Conservation (phyloP, 2,888 invertebrate species). For the Synergus japonicus region DNA sequence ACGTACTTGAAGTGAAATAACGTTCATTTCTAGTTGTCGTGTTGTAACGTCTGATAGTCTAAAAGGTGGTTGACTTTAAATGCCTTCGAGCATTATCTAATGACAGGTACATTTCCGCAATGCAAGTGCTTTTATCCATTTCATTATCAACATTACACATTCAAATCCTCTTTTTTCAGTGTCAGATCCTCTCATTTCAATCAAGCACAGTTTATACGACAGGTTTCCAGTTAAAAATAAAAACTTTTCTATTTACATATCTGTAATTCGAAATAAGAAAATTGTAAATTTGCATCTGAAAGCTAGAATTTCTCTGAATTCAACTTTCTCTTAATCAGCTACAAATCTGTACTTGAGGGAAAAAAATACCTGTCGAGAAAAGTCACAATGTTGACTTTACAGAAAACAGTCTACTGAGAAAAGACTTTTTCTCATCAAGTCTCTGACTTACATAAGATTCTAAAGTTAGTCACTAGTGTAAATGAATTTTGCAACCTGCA, state of each 20-base stretch:
- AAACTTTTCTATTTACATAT: no score
- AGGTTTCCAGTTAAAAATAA: no score
- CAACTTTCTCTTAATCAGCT: not conserved
- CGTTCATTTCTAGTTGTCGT: not conserved
- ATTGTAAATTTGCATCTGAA: not conserved
- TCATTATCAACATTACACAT: not conserved
- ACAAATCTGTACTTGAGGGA: not conserved
- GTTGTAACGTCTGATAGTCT: not conserved
- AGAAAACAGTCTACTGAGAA: slow-evolving; percentile 4
- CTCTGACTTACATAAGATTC: not conserved
- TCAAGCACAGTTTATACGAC: no score
- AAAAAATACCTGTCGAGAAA: not conserved
- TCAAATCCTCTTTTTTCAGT: not conserved
- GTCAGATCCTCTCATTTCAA: no score
- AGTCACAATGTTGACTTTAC: not conserved
- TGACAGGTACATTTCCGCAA: not conserved
- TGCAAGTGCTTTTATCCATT: not conserved
- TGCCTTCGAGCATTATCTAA: not conserved
- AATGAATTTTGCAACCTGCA: slow-evolving; percentile 25
- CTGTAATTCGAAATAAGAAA: no score
- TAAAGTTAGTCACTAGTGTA: slow-evolving; percentile 6
- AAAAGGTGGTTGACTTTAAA: not conserved
- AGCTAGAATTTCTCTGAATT: not conserved
- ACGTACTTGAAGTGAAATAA: not conserved
- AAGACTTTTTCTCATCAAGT: slow-evolving; percentile 26